Evolutionary conservation across 2,888 invertebrate genomes (phyloP), one percentile per base, ranked within the genome.

Genomic region (Rhagonycha fulva): DNA sequence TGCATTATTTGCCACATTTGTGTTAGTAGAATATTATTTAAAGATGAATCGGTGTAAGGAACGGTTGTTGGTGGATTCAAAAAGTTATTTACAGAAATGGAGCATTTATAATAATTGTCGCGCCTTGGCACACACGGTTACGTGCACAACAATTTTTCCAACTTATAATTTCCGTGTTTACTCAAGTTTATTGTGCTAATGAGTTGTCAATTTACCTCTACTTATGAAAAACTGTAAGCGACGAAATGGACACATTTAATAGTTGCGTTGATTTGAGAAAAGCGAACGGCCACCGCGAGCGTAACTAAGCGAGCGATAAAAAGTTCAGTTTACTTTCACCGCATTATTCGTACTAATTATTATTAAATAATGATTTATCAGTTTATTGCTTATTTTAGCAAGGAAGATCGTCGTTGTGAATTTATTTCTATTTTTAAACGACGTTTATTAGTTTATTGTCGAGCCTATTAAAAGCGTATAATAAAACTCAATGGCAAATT

Each of bases 401-500:
- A 47, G 47, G 47, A 47, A 47, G 47, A 47, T 47, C 47, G 47
- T 47, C 0, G 47, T 47, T 47, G 47, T 47, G n/a, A 47, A n/a
- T 47, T 47, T n/a, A 47, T n/a, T 47, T 47, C 47, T 47, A 47
- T 47, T 47, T 47, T 47, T 47, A 47, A 47, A 47, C 47, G 47
- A 47, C n/a, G 47, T 47, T 47, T 47, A 47, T 47, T 47, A 47
- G 47, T 47, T 47, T 47, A 47, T 47, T 47, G 47, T 47, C 67
- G 66, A 67, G 47, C 67, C 66, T 72, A 72, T 72, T 72, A 66
- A 72, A 66, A 67, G 72, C 72, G 72, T 67, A 32, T 68, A 72
- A 63, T 74, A 75, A 75, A 75, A 75, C 14, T 68, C 68, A 62
- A 71, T 74, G 28, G 70, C 70, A 75, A 75, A 75, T 71, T 75